Base-by-base conservation (phyloP, 2,113 vertebrate genomes). In the Calyptomena viridis region DNA sequence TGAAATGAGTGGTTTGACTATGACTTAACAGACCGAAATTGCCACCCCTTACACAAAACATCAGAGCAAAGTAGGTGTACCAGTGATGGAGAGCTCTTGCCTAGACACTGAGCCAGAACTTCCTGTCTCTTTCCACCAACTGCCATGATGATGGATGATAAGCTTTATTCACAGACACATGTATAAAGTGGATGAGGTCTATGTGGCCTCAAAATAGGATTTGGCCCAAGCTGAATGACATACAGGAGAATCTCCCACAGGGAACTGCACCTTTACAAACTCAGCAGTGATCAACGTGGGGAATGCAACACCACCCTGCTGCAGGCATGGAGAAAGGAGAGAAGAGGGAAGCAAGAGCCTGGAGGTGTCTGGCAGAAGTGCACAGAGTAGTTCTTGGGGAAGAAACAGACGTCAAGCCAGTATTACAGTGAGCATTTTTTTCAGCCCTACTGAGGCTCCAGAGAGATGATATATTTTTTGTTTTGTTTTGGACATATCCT, bases 251-350 rank as follows among this genome's bases (percentile, higher is more conserved):
- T 49, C 31, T 89, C 31, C 27, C 50, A 42, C 0, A 5, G 14
- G 35, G 39, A 91, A 50, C 22, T 4, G 6, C 27, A 33, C 5
- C 53, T 75, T 50, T 72, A 50, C 46, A 25, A 60, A 4, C 18
- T 9, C 0, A 0, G 8, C 52, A 50, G 56, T 44, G 37, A 68
- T 8, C 1, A 1, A 9, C 12, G 10, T 23, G 17, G 33, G 8
- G 15, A 15, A 49, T 39, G 23, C 23, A 55, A 62, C 1, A 4
- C 23, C 17, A 53, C 12, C n/a, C 63, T 83, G 30, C 62, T 59
- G 14, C 1, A 1, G 23, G 39, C 25, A 81, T 60, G 25, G 21
- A 46, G 31, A 58, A 86, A 35, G 5, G 25, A 59, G 33, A 59
- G 37, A 77, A 44, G n/a, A 33, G 4, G 22, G 77, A 75, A 60